phyloP scores from a whole-genome alignment of 2,113 vertebrate genomes.

The Pollimyrus isidori region DNA sequence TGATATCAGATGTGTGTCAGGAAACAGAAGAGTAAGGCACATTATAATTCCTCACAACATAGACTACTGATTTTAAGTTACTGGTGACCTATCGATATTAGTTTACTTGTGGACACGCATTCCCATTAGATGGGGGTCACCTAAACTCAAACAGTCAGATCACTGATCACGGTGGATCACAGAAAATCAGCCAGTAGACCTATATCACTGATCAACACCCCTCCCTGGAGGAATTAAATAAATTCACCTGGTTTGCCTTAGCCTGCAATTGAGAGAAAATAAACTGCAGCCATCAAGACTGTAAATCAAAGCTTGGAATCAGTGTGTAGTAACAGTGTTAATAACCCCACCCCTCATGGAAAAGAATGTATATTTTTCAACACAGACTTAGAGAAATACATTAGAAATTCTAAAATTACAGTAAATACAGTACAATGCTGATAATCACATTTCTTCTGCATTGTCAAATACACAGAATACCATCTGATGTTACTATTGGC shows the following conservation, averaged over 20 bases:
- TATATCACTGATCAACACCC: not conserved
- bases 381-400: not conserved
- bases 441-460: not conserved
- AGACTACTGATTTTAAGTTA: not conserved
- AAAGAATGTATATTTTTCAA: not conserved
- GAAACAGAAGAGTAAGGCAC: not conserved
- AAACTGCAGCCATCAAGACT: not conserved
- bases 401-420: not conserved
- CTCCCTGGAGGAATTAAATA: not conserved
- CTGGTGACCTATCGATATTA: not conserved
- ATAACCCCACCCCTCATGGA: not conserved
- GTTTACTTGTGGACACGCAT: not conserved
- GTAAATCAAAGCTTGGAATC: not conserved
- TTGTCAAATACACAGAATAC: not conserved
- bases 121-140: not conserved
- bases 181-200: not conserved
- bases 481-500: not conserved
- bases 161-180: not conserved
- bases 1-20: not conserved
- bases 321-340: not conserved
- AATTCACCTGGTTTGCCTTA: not conserved
- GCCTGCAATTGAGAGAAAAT: not conserved
- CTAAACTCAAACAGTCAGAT: not conserved
- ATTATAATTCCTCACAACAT: not conserved
- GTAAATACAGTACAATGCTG: not conserved